Base-by-base conservation (phyloP, 2,797 vertebrate species). In the Xiphorhynchus erythropygius region DNA sequence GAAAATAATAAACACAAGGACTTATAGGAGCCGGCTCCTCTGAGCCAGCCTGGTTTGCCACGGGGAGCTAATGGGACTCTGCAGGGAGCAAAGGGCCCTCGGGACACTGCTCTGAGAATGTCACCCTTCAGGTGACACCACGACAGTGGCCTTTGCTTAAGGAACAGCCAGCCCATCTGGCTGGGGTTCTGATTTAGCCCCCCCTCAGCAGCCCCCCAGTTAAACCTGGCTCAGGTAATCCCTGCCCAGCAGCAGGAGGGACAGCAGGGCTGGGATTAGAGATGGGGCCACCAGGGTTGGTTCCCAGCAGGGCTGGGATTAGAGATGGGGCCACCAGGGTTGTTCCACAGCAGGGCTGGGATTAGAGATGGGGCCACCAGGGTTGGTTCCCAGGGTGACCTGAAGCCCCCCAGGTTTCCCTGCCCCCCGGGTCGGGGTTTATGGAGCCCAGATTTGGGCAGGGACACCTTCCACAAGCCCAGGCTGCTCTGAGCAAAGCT, bases 1-100 rank as follows among this genome's bases (percentile, higher is more conserved):
- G 52, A 37, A 83, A 86, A 90, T 37, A 67, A 83, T 55, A 32
- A 35, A 83, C 42, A n/a, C 33, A 83, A 84, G 64, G 23, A 41
- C 59, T 90, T 12, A 4, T 1, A 42, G 68, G 78, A 44, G 28
- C 39, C 0, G 1, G 73, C 59, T 93, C 10, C 50, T 33, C 13
- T 50, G 24, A 55, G 84, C 33, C 77, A 75, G 90, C 59, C 10
- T 0, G 13, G 3, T 55, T 8, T 68, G 59, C 79, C 90, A 16
- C 11, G 0, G 94, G 90, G 22, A 56, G 75, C 23, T 93, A 82
- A 89, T 74, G 74, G 74, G 74, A 27, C 88, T 50, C 92, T 46
- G 90, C 85, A 57, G 88, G 85, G 94, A 59, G 24, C 88, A 21
- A 30, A 30, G 56, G 42, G 5, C 10, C 83, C 78, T 81, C 78